Evolutionary conservation across 2,888 invertebrate species (phyloP).

Genomic region (Protophormia terraenovae): DNA sequence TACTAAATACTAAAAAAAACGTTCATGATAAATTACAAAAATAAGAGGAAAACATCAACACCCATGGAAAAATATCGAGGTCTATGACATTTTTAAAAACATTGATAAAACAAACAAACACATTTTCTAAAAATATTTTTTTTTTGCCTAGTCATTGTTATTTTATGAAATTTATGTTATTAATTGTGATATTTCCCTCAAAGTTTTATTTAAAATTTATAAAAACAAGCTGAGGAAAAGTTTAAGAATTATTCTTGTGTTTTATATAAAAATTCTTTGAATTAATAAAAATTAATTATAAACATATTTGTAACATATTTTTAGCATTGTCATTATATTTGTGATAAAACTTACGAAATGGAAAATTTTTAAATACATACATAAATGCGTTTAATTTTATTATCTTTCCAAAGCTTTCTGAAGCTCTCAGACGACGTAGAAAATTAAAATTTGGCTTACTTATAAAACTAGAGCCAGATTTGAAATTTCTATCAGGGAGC

Average conservation of each 20-base stretch:
- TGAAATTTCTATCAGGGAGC: too few relatives aligned
- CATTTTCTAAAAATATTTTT: background rate
- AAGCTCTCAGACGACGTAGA: too few relatives aligned
- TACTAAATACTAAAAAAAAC: background rate
- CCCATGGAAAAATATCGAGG: background rate
- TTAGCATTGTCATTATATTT: too few relatives aligned
- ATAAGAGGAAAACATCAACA: background rate
- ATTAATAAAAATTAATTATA: background rate
- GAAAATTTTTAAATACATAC: too few relatives aligned
- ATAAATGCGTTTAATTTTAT: too few relatives aligned
- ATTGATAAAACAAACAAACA: background rate
- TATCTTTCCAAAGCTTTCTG: too few relatives aligned
- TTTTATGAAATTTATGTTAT: background rate
- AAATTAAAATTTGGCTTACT: too few relatives aligned
- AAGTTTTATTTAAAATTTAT: background rate
- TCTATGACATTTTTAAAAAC: background rate
- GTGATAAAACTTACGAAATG: too few relatives aligned
- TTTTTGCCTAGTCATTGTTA: background rate
- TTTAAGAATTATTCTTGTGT: too few relatives aligned
- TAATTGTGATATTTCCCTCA: background rate
- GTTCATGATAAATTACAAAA: background rate
- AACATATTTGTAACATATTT: too few relatives aligned
- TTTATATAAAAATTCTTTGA: background rate
- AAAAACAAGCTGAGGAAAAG: background rate
- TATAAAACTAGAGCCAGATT: too few relatives aligned